Conservation (phyloP, 2,797 vertebrate genomes). For the Lepidocolaptes lacrymiger region DNA sequence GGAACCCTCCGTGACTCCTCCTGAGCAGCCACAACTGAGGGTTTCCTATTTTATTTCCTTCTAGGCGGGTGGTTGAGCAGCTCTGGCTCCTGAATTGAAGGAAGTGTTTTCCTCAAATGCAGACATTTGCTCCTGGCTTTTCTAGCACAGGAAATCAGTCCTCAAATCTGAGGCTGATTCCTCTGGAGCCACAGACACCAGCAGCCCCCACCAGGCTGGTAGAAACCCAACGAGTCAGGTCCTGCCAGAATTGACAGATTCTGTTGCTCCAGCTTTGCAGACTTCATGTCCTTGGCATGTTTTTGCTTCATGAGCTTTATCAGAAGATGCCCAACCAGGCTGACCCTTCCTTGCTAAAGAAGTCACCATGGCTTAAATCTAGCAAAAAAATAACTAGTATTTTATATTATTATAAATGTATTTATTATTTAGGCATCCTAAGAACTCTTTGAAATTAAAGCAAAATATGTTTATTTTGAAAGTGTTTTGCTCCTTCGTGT, state of each 20-base stretch:
- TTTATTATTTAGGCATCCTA: not conserved
- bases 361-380: not conserved
- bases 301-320: not conserved
- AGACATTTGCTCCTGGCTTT: conserved; percentile 2
- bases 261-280: not conserved
- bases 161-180: not conserved
- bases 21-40: not conserved
- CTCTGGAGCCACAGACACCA: not conserved
- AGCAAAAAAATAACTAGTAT: not conserved
- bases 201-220: not conserved
- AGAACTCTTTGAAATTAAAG: not conserved
- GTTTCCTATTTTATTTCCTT: not conserved
- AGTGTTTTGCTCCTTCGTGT: not conserved
- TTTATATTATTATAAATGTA: not conserved
- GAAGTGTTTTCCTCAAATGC: conserved; percentile 17
- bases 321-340: not conserved
- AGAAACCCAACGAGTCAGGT: not conserved
- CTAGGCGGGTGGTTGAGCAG: not conserved
- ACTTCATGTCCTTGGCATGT: not conserved
- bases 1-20: rapidly evolving
- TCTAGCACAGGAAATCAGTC: conserved; percentile 21
- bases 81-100: conserved; percentile 23
- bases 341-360: not conserved
- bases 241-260: not conserved
- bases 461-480: not conserved